Evolutionary conservation across 2,888 invertebrate genomes (phyloP).

Genomic region (Quadroppia sp.): DNA sequence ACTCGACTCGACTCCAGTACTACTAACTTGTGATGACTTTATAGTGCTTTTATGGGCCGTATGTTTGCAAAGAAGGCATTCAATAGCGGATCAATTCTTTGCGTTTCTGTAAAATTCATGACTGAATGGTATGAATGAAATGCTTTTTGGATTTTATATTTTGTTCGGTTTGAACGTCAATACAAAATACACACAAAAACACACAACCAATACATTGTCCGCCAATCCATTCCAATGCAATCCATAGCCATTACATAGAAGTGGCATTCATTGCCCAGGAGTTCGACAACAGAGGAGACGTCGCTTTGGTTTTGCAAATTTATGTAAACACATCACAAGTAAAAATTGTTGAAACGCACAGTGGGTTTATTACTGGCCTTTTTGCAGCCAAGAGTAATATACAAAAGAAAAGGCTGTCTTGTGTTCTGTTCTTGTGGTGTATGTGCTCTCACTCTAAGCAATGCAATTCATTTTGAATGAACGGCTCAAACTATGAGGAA

Average conservation of each 20-base stretch:
- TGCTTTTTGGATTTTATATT: slow-evolving; percentile 6
- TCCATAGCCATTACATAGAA: background rate
- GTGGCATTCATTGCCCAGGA: background rate
- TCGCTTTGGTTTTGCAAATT: slow-evolving; percentile 17
- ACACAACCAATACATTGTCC: background rate
- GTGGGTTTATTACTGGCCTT: slow-evolving; percentile 14
- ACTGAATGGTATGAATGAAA: slow-evolving; percentile 24
- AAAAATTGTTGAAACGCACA: background rate
- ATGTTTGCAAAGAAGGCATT: background rate
- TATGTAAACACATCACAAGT: slow-evolving; percentile 17
- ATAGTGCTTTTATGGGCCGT: slow-evolving; percentile 8
- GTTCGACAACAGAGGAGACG: slow-evolving; percentile 15
- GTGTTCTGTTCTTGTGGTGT: background rate
- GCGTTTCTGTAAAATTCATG: background rate
- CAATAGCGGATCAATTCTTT: slow-evolving; percentile 28
- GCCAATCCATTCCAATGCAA: background rate
- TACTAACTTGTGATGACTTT: slow-evolving; percentile 17
- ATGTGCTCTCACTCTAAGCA: slow-evolving; percentile 13
- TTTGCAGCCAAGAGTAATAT: background rate
- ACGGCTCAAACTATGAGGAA: background rate
- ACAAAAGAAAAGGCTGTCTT: slow-evolving; percentile 7
- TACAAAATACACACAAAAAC: background rate
- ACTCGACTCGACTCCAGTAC: background rate
- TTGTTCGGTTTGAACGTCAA: background rate
- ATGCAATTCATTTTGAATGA: slow-evolving; percentile 24